phyloP scores from a whole-genome alignment of 2,113 vertebrate genomes.

The Ophiodon elongatus region DNA sequence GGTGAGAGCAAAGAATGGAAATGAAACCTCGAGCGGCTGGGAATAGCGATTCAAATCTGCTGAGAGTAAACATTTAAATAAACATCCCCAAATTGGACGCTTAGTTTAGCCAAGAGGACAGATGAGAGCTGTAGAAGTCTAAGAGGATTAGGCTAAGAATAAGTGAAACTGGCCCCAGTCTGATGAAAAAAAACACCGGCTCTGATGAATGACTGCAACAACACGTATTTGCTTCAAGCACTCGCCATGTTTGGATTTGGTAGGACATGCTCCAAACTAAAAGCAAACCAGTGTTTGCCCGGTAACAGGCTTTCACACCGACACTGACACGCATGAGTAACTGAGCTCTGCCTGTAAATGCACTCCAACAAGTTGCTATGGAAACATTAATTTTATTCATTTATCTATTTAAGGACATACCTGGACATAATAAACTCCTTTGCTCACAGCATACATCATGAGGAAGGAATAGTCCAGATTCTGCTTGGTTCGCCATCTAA shows the following conservation, averaged over 20 bases:
- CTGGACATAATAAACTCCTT: conserved; percentile 97
- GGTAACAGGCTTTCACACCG: not conserved
- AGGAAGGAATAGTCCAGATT: conserved; percentile 99
- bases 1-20: conserved; percentile 57
- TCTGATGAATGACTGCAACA: conserved; percentile 23
- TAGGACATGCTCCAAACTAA: conserved; percentile 13
- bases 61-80: not conserved
- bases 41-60: conserved; percentile 8
- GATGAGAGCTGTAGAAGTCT: conserved; percentile 21
- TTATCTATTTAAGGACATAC: conserved; percentile 77
- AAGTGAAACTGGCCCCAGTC: conserved; percentile 11
- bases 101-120: conserved; percentile 29
- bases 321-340: not conserved
- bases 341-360: not conserved
- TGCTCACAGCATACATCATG: conserved; percentile 99
- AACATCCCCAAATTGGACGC: conserved; percentile 9
- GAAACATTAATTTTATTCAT: not conserved
- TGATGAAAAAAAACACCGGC: not conserved
- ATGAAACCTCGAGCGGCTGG: conserved; percentile 11
- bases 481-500: conserved; percentile 98
- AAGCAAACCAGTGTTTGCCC: conserved; percentile 11
- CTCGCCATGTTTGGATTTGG: conserved; percentile 6
- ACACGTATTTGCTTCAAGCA: conserved; percentile 6
- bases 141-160: conserved; percentile 46
- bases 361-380: conserved; percentile 13